Evolutionary conservation across 1,140 invertebrate genomes (phyloP).

Genomic region (Mesaphorura yosii): DNA sequence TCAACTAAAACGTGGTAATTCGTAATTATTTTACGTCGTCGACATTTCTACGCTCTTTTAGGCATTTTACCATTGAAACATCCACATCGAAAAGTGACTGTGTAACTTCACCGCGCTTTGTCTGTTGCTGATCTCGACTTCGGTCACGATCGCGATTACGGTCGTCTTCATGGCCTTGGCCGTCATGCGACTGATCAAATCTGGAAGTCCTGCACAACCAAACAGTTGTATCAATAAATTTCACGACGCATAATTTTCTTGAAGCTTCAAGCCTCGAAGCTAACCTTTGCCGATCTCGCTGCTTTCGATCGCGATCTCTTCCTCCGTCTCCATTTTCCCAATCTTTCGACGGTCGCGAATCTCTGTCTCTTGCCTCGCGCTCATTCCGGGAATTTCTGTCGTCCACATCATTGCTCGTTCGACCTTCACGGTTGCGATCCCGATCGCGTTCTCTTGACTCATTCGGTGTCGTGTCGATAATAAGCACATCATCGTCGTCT

Average conservation of each 20-base stretch:
- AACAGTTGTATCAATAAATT: no score
- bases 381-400: constrained; percentile 2
- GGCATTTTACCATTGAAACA: no score
- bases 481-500: no score
- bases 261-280: no score
- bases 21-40: no score
- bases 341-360: constrained; percentile 7
- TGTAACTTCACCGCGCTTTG: no score
- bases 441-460: constrained; percentile 5
- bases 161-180: not conserved
- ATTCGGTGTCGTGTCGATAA: no score
- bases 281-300: constrained; percentile 11
- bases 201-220: not conserved
- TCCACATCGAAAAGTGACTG: no score
- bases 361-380: not conserved
- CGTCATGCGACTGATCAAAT: not conserved
- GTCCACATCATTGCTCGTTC: not conserved
- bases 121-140: no score
- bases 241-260: no score
- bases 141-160: not conserved
- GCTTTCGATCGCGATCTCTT: constrained; percentile 2
- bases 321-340: constrained; percentile 2
- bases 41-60: no score
- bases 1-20: constrained; percentile 8
- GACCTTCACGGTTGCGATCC: not conserved